Evolutionary conservation across 2,797 vertebrate genomes (phyloP), one percentile per base, ranked within the genome.

Genomic region (Aerospiza tachiro): DNA sequence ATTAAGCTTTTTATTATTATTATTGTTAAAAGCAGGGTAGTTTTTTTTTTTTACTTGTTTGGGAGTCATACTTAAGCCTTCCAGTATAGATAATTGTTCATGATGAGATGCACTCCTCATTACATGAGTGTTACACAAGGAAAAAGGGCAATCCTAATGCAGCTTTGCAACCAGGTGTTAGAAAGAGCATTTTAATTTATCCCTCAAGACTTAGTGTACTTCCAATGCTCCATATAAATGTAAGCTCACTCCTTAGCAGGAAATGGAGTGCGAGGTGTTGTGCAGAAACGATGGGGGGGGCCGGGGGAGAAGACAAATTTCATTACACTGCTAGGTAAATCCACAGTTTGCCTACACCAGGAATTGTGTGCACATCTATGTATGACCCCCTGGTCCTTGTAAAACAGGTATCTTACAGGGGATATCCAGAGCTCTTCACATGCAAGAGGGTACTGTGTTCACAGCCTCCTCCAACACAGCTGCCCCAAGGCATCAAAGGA

Each of bases 261-360:
- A n/a, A 79, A 38, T 8, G 0, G 4, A 62, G 53, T 1, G 12
- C 3, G 11, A 62, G 26, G 8, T 23, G 21, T 2, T 55, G 58
- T 4, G 17, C 36, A 61, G 45, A 45, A 82, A 1, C 4, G 31
- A 56, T 17, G 3, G 6, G 23, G 4, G 17, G 15, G 38, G 11
- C 2, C 5, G 23, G 4, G 3, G 1, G 15, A 1, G 4, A 15
- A 0, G 3, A 15, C 2, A 70, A 21, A 11, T 42, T 50, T 78
- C 15, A 16, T 4, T 28, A 56, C 20, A 11, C 7, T 29, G 10
- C 29, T 17, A 19, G 44, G 35, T 25, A 80, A 89, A 79, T 10
- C 26, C 33, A 38, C 5, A 20, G 35, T 33, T 75, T 11, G 42
- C 5, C 20, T 35, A 33, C n/a, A 23, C 3, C 44, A 65, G 49